Evolutionary conservation across 1,140 invertebrate genomes (phyloP).

Genomic region (Drosophila punjabiensis): DNA sequence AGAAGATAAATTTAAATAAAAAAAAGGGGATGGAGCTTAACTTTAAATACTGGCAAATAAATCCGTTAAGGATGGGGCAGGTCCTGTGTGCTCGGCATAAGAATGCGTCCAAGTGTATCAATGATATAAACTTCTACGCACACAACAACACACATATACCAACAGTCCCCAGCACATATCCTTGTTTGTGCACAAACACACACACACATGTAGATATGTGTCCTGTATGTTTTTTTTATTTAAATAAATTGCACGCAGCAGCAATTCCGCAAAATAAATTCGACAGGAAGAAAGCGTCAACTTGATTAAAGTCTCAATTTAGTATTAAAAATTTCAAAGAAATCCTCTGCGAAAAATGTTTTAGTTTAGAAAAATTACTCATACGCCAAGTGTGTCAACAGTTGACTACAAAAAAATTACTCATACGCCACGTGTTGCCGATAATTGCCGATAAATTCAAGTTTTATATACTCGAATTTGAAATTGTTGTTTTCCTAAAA

Average conservation of each 20-base stretch:
- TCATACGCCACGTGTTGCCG: neutral
- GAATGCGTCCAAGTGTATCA: slow-evolving; percentile 73
- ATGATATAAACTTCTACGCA: slow-evolving; percentile 70
- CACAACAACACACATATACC: slow-evolving; percentile 20
- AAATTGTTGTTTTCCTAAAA: neutral
- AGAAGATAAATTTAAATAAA: slow-evolving; percentile 37
- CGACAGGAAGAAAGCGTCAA: neutral
- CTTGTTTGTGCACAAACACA: slow-evolving; percentile 8
- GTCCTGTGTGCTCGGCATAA: slow-evolving; percentile 34
- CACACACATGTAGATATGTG: neutral
- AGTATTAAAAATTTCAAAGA: neutral
- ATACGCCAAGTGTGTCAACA: neutral
- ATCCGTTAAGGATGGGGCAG: neutral
- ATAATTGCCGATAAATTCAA: neutral
- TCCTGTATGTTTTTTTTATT: too few relatives aligned
- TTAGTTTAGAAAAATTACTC: neutral
- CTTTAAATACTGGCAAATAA: slow-evolving; percentile 36
- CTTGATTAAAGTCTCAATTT: neutral
- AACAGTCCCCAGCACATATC: neutral
- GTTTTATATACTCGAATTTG: too few relatives aligned
- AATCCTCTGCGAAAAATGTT: neutral
- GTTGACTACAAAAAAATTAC: neutral
- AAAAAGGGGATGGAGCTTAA: slow-evolving; percentile 1
- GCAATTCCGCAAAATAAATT: slow-evolving; percentile 36
- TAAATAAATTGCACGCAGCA: slow-evolving; percentile 32